Base-by-base conservation (phyloP, 2,888 invertebrate species). In the Arrhopalites spinosus region DNA sequence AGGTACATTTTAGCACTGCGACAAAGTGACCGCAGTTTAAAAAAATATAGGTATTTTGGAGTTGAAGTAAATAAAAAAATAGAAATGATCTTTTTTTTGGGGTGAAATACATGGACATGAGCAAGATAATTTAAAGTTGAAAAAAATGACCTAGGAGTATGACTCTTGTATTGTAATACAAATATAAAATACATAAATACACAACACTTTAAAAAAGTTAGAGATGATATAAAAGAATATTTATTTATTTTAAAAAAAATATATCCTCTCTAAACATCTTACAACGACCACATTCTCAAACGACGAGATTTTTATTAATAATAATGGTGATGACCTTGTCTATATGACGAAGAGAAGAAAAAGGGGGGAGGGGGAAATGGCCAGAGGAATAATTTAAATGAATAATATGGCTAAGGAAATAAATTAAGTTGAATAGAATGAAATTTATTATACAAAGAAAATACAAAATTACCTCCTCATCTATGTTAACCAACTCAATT, bases 301-400 rank as follows among this genome's bases (percentile, higher is more conserved):
- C n/a, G n/a, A n/a, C n/a, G n/a, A n/a, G n/a, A n/a, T n/a, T n/a
- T 56, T 25, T 56, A 71, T 36, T 36, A 71, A 30, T 71, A 71
- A 59, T 71, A 71, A 71, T 71, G 71, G 36, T 29, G 59, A 30
- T 71, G 71, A 59, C 71, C 71, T 71, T 71, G 71, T 71, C 56
- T 56, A 17, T 27, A 56, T 20, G 15, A 56, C 30, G 27, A 61
- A 30, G 11, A 36, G 36, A 36, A 3, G 36, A 36, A 3, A 36
- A 36, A 36, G n/a, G n/a, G n/a, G n/a, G n/a, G n/a, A n/a, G n/a
- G n/a, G n/a, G n/a, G n/a, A 36, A 36, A 36, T 36, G 45, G 50
- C 20, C 50, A 23, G 30, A 29, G 15, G 64, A 64, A 25, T 63
- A 30, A 7, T 63, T 15, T 25, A 20, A 30, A 45, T 8, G 66